Base-by-base conservation (phyloP, 2,888 invertebrate genomes). In the Brachypalpus laphriformis region DNA sequence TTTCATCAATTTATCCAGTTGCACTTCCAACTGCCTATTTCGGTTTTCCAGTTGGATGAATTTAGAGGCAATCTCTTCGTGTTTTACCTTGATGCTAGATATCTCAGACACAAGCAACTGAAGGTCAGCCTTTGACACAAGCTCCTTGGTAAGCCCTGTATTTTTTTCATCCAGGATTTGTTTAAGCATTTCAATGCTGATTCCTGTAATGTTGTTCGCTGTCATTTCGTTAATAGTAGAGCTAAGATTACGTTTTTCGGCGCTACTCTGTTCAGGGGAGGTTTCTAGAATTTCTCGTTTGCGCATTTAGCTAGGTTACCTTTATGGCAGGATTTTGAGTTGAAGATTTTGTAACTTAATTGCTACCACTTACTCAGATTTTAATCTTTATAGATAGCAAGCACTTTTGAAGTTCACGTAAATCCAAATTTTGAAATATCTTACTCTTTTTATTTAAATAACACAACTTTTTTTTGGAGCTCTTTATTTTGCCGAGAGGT, bases 221-320 rank as follows among this genome's bases (percentile, higher is more conserved):
- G 37, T 20, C 49, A 65, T 49, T 47, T 65, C 34, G 34, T n/a
- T 8, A 49, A 34, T 28, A 49, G 20, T 65, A 20, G 34, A 47
- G 18, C 31, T 63, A 2, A 45, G 14, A 14, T 16, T 47, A 11
- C 20, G 20, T 49, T 34, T 65, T 49, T 47, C 28, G 28, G 42
- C 11, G 18, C n/a, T 20, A 14, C 1, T 34, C 9, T 37, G 65
- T 34, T 65, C 49, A 47, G 49, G 65, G 11, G 61, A 61, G 45
- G 45, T 61, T 61, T 57, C 59, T 16, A 42, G 6, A 6, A 61
- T 61, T 61, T 14, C 40, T 61, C 59, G 59, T 61, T 42, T 61
- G 40, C n/a, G 40, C 18, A 22, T 28, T 45, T 22, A n/a, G n/a
- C n/a, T n/a, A n/a, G n/a, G n/a, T n/a, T n/a, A n/a, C n/a, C n/a